Evolutionary conservation across 2,113 vertebrate species (phyloP).

Genomic region (Ploceus nigricollis): DNA sequence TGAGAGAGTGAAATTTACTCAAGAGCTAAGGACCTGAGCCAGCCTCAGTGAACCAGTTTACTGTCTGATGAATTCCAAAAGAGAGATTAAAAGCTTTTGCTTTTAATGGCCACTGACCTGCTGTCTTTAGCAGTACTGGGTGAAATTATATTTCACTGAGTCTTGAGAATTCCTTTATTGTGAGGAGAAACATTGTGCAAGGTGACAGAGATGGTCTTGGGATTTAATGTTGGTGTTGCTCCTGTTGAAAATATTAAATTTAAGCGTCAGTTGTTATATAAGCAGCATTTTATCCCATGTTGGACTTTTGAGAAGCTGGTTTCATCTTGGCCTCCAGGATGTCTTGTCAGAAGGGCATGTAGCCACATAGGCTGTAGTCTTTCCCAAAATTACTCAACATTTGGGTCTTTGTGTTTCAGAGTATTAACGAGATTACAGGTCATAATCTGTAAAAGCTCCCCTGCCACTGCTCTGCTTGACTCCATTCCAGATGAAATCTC

Average conservation of each 20-base stretch:
- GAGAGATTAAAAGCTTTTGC: neutral
- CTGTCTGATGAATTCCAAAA: neutral
- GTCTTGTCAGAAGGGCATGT: slow-evolving; percentile 2
- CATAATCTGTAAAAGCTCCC: slow-evolving; percentile 77
- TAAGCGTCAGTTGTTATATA: neutral
- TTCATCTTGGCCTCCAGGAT: slow-evolving; percentile 6
- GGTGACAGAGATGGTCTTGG: neutral
- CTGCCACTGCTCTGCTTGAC: slow-evolving; percentile 72
- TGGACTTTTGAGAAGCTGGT: neutral
- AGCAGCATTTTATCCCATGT: neutral
- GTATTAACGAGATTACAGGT: slow-evolving; percentile 77
- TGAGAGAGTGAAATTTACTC: neutral
- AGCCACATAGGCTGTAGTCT: slow-evolving; percentile 29
- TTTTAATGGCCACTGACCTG: neutral
- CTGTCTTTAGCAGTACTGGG: neutral
- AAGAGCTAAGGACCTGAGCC: neutral
- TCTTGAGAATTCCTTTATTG: neutral
- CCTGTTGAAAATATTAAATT: neutral
- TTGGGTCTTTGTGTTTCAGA: slow-evolving; percentile 70
- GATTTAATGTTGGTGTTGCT: neutral
- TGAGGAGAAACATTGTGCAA: neutral
- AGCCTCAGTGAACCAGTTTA: neutral
- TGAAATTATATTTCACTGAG: neutral
- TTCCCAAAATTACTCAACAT: slow-evolving; percentile 64
- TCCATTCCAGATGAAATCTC: slow-evolving; percentile 77